phyloP scores from a whole-genome alignment of 2,797 vertebrate species.

The Alauda arvensis region DNA sequence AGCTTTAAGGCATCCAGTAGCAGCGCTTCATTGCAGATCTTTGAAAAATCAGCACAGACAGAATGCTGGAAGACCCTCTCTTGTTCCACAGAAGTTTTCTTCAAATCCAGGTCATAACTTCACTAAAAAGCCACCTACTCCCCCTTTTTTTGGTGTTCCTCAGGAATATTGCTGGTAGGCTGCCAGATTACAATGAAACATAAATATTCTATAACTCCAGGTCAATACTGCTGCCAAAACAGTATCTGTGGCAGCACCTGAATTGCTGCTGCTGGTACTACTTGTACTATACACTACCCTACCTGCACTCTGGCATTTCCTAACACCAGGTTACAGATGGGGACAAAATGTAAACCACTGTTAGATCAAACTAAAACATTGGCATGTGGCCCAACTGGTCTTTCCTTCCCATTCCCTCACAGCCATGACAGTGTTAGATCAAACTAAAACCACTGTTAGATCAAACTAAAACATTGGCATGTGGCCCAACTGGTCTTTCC shows the following conservation, averaged over 20 bases:
- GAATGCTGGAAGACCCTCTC: neutral
- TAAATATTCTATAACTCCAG: conserved; percentile 3
- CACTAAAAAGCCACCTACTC: neutral
- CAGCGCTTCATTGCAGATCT: conserved; percentile 7
- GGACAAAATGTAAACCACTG: neutral
- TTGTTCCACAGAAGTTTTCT: conserved; percentile 16
- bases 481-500: neutral
- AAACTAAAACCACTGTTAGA: neutral
- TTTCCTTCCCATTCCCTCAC: neutral
- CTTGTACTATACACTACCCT: neutral
- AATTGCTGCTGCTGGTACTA: neutral
- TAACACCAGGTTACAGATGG: neutral
- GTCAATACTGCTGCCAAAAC: neutral
- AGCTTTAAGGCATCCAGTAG: conserved; percentile 27
- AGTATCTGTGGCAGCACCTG: neutral
- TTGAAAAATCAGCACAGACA: conserved; percentile 26
- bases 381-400: neutral
- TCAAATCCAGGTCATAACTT: neutral
- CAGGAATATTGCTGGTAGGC: neutral
- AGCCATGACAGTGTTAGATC: too few species aligned
- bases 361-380: neutral
- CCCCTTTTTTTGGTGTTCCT: neutral
- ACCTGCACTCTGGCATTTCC: neutral
- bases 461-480: neutral
- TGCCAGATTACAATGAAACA: neutral